These are phyloP conservation scores for Natrix natrix DNA, from an alignment of 2,797 vertebrate genomes.

Conservation along the genomic window DNA sequence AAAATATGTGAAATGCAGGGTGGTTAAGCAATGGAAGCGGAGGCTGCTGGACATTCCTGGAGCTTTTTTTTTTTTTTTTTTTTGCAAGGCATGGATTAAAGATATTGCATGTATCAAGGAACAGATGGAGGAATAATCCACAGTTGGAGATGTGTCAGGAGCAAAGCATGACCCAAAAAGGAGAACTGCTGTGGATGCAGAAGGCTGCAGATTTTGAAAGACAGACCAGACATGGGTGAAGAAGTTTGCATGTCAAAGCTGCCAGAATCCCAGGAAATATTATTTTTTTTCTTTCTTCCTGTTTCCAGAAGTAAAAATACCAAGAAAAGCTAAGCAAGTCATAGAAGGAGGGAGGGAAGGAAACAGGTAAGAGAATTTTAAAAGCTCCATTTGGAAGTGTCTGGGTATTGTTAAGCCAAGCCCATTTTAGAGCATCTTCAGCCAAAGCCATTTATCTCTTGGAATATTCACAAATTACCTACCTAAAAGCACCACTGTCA, in stretches of 20 bases:
- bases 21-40: not conserved
- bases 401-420: not conserved
- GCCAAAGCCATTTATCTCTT: not conserved
- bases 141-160: not conserved
- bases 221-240: not conserved
- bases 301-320: not conserved
- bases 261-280: not conserved
- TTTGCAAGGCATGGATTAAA: not conserved
- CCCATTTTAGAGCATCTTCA: not conserved
- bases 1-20: not conserved
- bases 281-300: not conserved
- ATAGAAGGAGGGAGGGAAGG: not conserved
- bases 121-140: not conserved
- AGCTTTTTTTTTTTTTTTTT: not conserved
- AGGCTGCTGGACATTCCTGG: not conserved
- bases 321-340: not conserved
- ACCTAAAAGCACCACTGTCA: not conserved
- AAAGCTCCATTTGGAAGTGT: not conserved
- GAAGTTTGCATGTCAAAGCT: not conserved
- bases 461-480: not conserved
- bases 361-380: not conserved
- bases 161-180: not conserved
- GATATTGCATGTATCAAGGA: not conserved
- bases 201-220: not conserved
- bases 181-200: not conserved